These are phyloP conservation scores for Empidonax alnorum DNA, from an alignment of 2,113 vertebrate species.

Conservation along the genomic window DNA sequence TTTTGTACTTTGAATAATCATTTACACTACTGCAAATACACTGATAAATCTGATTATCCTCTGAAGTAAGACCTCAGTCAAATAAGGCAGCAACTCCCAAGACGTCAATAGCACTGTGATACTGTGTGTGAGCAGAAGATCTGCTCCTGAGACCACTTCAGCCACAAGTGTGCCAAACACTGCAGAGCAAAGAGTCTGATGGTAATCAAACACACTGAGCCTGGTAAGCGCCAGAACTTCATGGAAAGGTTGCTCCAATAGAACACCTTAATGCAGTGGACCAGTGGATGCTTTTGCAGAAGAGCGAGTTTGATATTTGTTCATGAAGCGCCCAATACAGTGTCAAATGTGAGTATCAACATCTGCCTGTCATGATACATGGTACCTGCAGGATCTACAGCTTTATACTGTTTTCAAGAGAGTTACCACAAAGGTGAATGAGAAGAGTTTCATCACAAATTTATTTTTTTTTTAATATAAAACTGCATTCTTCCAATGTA, in stretches of 20 bases:
- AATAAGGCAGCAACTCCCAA: not conserved
- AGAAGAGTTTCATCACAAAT: not conserved
- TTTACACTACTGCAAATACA: not conserved
- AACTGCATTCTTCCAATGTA: not conserved
- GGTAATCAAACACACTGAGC: not conserved
- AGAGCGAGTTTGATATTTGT: not conserved
- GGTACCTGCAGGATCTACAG: not conserved
- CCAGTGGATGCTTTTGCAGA: not conserved
- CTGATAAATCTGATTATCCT: not conserved
- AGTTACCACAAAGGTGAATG: not conserved
- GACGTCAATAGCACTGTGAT: not conserved
- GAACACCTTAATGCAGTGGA: not conserved
- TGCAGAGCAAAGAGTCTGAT: rapidly evolving
- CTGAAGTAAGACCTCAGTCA: not conserved
- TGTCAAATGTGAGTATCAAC: not conserved
- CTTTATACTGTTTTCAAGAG: not conserved
- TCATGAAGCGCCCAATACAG: not conserved
- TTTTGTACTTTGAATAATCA: not conserved
- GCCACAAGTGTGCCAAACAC: not conserved
- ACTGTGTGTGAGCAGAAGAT: not conserved
- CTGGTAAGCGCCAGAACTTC: not conserved
- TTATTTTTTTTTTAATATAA: not conserved
- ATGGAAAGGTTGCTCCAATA: rapidly evolving
- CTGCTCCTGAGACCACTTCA: not conserved
- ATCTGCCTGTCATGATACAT: not conserved